These are phyloP conservation scores for Clivina fossor DNA, from an alignment of 2,888 invertebrate genomes.

Conservation along the genomic window DNA sequence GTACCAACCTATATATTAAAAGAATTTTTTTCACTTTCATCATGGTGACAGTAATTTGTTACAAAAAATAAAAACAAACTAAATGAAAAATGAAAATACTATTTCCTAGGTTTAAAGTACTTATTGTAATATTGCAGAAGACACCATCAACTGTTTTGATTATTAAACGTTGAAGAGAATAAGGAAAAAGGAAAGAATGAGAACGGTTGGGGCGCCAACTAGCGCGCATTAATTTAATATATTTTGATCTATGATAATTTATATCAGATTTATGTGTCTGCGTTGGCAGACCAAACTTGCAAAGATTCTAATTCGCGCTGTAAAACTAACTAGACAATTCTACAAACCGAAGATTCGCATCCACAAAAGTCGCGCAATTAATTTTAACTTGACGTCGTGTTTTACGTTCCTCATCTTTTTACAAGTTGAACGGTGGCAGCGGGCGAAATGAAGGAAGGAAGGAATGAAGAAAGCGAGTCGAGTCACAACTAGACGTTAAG, in stretches of 20 bases:
- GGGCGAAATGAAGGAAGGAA: background rate
- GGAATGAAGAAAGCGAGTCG: background rate
- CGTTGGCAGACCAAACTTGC: conserved; percentile 19
- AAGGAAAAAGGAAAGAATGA: too few relatives aligned
- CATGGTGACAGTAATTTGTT: too few relatives aligned
- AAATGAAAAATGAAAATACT: too few relatives aligned
- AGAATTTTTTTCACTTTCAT: too few relatives aligned
- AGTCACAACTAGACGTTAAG: background rate
- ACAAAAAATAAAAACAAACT: too few relatives aligned
- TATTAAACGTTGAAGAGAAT: too few relatives aligned
- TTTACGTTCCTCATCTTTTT: conserved; percentile 28
- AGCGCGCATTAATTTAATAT: conserved; percentile 26
- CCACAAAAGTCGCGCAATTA: conserved; percentile 28
- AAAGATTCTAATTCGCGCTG: conserved; percentile 27
- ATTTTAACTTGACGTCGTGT: conserved; percentile 28
- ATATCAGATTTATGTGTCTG: conserved; percentile 33
- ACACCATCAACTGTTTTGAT: too few relatives aligned
- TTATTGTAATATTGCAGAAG: too few relatives aligned
- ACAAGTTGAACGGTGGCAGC: conserved; percentile 11
- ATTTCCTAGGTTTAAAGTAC: too few relatives aligned
- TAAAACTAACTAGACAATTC: conserved; percentile 20
- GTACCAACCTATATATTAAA: too few relatives aligned
- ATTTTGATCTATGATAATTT: conserved; percentile 30
- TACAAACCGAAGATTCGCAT: conserved; percentile 3
- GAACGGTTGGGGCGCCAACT: too few relatives aligned